Base-by-base conservation (phyloP, 92 coral and sea anemone species). In the Pocillopora meandrina region DNA sequence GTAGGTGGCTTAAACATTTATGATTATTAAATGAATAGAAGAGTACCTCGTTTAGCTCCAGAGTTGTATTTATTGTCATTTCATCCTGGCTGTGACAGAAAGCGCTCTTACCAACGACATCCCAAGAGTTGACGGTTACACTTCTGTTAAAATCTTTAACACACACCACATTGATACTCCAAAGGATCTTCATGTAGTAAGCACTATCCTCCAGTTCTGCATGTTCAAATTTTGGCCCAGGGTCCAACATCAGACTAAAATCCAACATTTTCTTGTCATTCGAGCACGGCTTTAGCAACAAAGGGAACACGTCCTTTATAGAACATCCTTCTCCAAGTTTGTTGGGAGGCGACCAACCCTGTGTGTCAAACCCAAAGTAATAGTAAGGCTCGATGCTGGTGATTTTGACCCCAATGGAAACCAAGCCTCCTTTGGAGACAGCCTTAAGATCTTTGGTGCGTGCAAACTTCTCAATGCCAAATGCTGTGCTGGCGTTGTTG, bases 31-130 rank as follows among this genome's bases (percentile, higher is more conserved):
- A 42, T 42, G 52, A 42, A 42, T 7, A 42, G 52, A 42, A 42
- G 10, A 31, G 13, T 79, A 96, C 98, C 95, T 96, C 95, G 66
- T 91, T 90, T 35, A 96, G 76, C 13, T 90, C 87, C 82, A 96
- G 81, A 13, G 91, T 75, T 34, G 98, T 87, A 72, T 84, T 85
- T 65, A 96, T 78, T 19, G 83, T 72, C 84, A 93, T 91, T 85
- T 92, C 98, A 58, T 95, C 98, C 78, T 90, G 91, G 81, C 98
- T 96, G 75, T 92, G 88, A 83, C 98, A 96, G 86, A 96, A 96
- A 5, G 98, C 91, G 65, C 98, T 96, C 64, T 82, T 78, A 14
- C 98, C 98, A 26, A 93, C 88, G 36, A 82, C 71, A 77, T 90
- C 94, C 98, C 98, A 96, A 26, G 98, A 96, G 66, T 93, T 85